Percentiles rank a stretch among this genome's conserved stretches.
Evolutionary conservation across 2,113 vertebrate species (phyloP).

Genomic region (Callocephalon fimbriatum): DNA sequence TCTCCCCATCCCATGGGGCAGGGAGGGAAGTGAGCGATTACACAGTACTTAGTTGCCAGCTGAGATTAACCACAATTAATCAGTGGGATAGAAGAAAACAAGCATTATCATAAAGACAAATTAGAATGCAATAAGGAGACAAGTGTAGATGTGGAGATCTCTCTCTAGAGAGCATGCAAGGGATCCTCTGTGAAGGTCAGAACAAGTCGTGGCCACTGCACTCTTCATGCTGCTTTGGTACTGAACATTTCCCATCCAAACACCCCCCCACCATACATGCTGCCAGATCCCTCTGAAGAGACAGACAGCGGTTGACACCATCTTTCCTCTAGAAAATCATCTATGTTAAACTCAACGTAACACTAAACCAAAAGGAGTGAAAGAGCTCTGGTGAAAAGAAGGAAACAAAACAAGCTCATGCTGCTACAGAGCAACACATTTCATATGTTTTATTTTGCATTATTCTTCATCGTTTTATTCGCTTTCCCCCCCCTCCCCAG

Average conservation of each 20-base stretch:
- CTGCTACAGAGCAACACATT: not conserved
- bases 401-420: not conserved
- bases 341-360: not conserved
- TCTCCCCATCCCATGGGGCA: not conserved
- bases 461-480: not conserved
- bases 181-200: not conserved
- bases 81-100: not conserved
- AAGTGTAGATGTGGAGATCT: not conserved
- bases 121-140: not conserved
- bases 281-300: not conserved
- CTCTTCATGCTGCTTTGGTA: not conserved
- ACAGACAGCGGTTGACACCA: not conserved
- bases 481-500: not conserved
- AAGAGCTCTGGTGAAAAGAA: not conserved
- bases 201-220: not conserved
- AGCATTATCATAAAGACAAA: not conserved
- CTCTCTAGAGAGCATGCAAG: not conserved
- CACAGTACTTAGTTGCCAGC: not conserved
- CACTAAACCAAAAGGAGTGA: not conserved
- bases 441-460: slow-evolving; percentile 16
- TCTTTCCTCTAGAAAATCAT: not conserved
- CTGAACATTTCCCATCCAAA: rapidly evolving
- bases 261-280: not conserved
- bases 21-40: not conserved
- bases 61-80: not conserved